Evolutionary conservation across 2,888 invertebrate species (phyloP).

Genomic region (Lochmaea crataegi): DNA sequence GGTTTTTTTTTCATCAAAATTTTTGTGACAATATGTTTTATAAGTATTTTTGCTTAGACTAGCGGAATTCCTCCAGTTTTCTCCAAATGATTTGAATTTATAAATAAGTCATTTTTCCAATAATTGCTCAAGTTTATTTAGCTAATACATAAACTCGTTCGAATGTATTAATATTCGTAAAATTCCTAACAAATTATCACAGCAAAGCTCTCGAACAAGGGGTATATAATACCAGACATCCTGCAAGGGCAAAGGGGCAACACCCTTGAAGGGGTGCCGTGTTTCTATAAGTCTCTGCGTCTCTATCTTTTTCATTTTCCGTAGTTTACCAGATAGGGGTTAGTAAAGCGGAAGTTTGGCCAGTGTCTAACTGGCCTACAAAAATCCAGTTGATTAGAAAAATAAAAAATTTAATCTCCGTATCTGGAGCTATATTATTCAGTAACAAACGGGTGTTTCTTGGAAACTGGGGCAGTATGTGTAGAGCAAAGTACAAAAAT

Average conservation of each 20-base stretch:
- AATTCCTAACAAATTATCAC: slow-evolving; percentile 36
- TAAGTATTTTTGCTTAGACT: too few species aligned
- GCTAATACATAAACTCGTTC: not conserved
- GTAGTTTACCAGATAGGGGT: slow-evolving; percentile 28
- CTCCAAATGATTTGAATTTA: too few species aligned
- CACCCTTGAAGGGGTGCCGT: slow-evolving; percentile 26
- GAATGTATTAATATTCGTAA: not conserved
- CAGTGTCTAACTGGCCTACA: slow-evolving; percentile 11
- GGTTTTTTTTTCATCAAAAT: too few species aligned
- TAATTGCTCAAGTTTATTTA: too few species aligned
- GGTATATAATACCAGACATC: slow-evolving; percentile 30
- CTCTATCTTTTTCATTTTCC: slow-evolving; percentile 38
- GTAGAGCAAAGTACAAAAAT: too few species aligned
- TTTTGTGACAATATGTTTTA: too few species aligned
- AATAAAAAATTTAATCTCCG: not conserved
- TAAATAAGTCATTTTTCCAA: too few species aligned
- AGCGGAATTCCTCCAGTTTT: too few species aligned
- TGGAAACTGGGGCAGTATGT: too few species aligned
- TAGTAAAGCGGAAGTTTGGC: slow-evolving; percentile 16
- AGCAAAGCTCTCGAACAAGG: slow-evolving; percentile 31
- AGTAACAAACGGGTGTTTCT: too few species aligned
- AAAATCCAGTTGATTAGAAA: not conserved
- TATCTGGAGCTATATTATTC: too few species aligned
- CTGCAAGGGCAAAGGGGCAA: slow-evolving; percentile 22
- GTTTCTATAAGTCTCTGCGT: slow-evolving; percentile 18